Base-by-base conservation (phyloP, 2,113 vertebrate species). In the Passer domesticus region DNA sequence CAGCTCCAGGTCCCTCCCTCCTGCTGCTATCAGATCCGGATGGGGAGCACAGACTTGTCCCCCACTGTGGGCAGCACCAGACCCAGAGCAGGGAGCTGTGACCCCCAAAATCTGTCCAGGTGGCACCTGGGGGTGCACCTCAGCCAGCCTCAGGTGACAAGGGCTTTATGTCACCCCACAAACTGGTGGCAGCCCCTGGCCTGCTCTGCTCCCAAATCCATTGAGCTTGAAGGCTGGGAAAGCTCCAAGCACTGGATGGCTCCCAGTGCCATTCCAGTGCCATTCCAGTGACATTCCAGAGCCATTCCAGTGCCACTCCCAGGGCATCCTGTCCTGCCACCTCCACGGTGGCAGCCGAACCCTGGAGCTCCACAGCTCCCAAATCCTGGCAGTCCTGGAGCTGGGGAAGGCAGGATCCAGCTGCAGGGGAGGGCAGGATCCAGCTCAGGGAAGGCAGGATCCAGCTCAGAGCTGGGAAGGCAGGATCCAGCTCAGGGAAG, bases 381-480 rank as follows among this genome's bases (percentile, higher is more conserved):
- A 0, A 69, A 18, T 3, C 23, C 59, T 4, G 3, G 55, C 0
- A 3, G n/a, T 11, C 3, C 3, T 1, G 13, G n/a, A n/a, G 44
- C 67, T 10, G 84, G 44, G 63, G 41, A 58, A 60, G 58, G 33
- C 68, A 27, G 68, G 10, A 30, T 21, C 11, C 27, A 7, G 23
- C 3, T 4, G 30, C 11, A 31, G 53, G 12, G 19, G 12, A 55
- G 13, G 53, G 30, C 30, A 20, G 30, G 52, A 53, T 31, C 50
- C 49, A 52, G 43, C 16, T 44, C 50, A 53, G 16, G 50, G 25
- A 52, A 16, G 15, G 50, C 50, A 52, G 50, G 25, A 52, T 52
- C 50, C 49, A 50, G 7, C 2, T 8, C 50, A 46, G 25, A 28
- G 50, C 50, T 52, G 50, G 15, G 16, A 53, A 3, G 52, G 28